These are phyloP conservation scores for Helicolenus hilgendorfi DNA, from an alignment of 2,797 vertebrate genomes.

Conservation along the genomic window DNA sequence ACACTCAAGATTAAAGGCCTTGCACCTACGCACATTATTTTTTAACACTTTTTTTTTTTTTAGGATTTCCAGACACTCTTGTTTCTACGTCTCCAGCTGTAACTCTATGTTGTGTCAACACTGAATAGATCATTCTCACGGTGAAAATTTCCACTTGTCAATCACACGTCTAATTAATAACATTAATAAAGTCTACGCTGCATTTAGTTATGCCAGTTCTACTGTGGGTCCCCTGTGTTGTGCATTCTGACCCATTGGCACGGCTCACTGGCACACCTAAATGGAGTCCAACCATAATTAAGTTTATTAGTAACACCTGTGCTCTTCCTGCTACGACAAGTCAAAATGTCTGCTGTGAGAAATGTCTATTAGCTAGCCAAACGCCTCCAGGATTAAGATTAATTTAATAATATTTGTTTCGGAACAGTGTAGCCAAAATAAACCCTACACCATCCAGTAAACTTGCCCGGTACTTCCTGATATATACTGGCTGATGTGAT, in stretches of 20 bases:
- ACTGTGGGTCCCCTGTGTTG: not conserved
- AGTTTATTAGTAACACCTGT: slow-evolving; percentile 38
- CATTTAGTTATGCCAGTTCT: not conserved
- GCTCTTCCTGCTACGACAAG: slow-evolving; percentile 56
- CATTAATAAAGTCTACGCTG: not conserved
- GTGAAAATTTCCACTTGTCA: not conserved
- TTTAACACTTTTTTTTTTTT: not conserved
- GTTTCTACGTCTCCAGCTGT: not conserved
- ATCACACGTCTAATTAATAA: not conserved
- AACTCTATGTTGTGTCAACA: not conserved
- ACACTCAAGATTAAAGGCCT: slow-evolving; percentile 1
- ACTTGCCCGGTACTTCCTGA: not conserved
- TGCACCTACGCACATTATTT: not conserved
- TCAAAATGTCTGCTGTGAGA: slow-evolving; percentile 7
- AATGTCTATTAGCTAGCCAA: not conserved
- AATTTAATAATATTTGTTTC: slow-evolving; percentile 2
- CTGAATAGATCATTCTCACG: not conserved
- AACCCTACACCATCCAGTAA: not conserved
- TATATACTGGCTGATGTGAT: not conserved
- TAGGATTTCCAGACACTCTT: not conserved
- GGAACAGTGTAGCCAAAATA: not conserved
- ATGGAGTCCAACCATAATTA: slow-evolving; percentile 13
- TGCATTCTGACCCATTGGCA: not conserved
- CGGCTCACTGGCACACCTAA: slow-evolving; percentile 6
- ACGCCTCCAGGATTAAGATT: not conserved